These are phyloP conservation scores for Parambassis ranga DNA, from an alignment of 2,797 vertebrate genomes.

Conservation along the genomic window DNA sequence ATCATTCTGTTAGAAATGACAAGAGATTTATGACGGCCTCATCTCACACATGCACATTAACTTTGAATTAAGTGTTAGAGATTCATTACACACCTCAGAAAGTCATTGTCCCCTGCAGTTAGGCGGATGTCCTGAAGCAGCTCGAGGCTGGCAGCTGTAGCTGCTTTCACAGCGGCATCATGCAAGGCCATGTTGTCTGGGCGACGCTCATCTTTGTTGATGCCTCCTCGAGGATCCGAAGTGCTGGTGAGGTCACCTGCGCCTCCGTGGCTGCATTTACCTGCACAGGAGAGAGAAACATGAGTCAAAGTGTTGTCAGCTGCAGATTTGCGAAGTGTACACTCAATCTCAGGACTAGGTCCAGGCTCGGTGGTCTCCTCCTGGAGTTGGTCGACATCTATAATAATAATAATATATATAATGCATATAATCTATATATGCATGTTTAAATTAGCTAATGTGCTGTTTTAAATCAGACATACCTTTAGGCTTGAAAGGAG, in stretches of 20 bases:
- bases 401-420: too few relatives aligned
- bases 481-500: slow-evolving; percentile 73
- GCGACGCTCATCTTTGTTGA: slow-evolving; percentile 74
- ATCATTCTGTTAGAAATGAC: slow-evolving; percentile 66
- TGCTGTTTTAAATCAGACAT: neutral
- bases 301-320: neutral
- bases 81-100: slow-evolving; percentile 78
- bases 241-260: slow-evolving; percentile 61
- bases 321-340: too few relatives aligned
- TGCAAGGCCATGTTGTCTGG: slow-evolving; percentile 58
- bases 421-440: too few relatives aligned
- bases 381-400: too few relatives aligned
- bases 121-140: slow-evolving; percentile 72
- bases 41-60: too few relatives aligned
- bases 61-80: too few relatives aligned
- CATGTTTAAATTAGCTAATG: too few relatives aligned
- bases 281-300: slow-evolving; percentile 33
- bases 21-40: too few relatives aligned
- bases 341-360: too few relatives aligned
- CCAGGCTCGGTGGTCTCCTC: too few relatives aligned
- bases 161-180: slow-evolving; percentile 60
- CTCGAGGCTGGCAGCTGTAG: slow-evolving; percentile 63
- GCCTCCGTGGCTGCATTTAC: slow-evolving; percentile 84
- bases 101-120: slow-evolving; percentile 62
- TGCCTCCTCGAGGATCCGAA: slow-evolving; percentile 66